Percentiles rank a stretch among this genome's conserved stretches.
Conservation (phyloP, 2,113 vertebrate species). For the Aegotheles bennettii region DNA sequence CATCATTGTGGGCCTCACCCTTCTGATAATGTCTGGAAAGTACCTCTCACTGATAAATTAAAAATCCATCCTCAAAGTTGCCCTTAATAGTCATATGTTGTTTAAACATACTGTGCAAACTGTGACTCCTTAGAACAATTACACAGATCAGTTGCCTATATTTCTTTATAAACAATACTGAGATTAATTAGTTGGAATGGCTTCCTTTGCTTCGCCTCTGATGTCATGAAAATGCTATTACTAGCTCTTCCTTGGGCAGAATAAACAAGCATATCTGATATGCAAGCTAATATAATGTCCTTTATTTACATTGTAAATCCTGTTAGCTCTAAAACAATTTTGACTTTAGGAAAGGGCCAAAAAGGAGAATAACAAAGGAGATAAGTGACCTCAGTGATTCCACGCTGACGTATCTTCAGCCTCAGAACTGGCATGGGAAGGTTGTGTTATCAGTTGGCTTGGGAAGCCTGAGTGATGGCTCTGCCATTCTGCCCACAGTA, state of each 20-base stretch:
- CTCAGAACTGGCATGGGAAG: conserved; percentile 52
- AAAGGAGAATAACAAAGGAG: conserved; percentile 57
- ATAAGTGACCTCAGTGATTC: conserved; percentile 60
- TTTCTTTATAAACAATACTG: conserved; percentile 62
- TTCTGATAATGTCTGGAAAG: background rate
- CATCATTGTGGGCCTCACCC: background rate
- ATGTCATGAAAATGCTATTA: conserved; percentile 69
- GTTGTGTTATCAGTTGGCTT: conserved; percentile 44
- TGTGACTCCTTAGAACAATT: conserved; percentile 61
- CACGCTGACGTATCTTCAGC: conserved; percentile 1
- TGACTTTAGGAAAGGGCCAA: conserved; percentile 38
- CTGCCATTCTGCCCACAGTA: background rate
- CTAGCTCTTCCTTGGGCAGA: conserved; percentile 62
- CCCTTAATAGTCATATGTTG: background rate
- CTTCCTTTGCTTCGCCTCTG: conserved; percentile 69
- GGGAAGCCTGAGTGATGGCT: conserved; percentile 21
- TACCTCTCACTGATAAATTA: background rate
- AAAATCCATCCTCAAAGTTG: conserved; percentile 17
- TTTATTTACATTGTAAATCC: conserved; percentile 66
- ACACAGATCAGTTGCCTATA: conserved; percentile 34
- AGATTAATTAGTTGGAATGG: conserved; percentile 65
- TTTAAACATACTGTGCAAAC: conserved; percentile 62
- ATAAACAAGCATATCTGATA: conserved; percentile 65
- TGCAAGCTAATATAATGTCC: conserved; percentile 61
- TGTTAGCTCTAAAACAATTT: conserved; percentile 61